Evolutionary conservation across 2,113 vertebrate species (phyloP).

Genomic region (Grantiella picta): DNA sequence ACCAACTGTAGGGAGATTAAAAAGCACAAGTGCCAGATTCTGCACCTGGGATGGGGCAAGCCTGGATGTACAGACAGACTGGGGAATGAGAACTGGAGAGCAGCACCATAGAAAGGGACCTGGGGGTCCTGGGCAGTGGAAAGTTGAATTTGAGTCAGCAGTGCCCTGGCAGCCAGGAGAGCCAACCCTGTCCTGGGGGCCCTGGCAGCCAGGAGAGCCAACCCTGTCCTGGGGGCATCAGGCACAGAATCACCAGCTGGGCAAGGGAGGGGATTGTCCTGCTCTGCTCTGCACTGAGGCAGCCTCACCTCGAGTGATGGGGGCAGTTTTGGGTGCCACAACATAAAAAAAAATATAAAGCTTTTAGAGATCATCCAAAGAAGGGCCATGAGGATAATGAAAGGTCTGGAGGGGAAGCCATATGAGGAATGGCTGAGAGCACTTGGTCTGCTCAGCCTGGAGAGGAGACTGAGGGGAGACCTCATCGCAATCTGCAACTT

Average conservation of each 20-base stretch:
- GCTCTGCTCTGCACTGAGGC: not conserved
- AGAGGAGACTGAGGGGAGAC: not conserved
- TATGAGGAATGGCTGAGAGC: not conserved
- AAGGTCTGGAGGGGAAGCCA: not conserved
- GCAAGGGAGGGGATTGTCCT: not conserved
- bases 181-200: rapidly evolving
- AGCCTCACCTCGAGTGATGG: rapidly evolving
- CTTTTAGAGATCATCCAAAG: not conserved
- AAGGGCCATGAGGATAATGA: no score
- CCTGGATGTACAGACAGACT: not conserved
- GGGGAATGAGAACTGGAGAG: not conserved
- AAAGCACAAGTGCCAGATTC: not conserved
- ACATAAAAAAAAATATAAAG: not conserved
- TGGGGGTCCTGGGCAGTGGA: no score
- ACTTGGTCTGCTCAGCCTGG: not conserved
- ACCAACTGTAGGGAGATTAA: not conserved
- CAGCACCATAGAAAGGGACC: not conserved
- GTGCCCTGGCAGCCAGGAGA: not conserved
- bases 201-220: not conserved
- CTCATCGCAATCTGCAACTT: rapidly evolving
- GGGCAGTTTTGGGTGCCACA: not conserved
- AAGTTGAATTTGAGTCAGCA: no score
- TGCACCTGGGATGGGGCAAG: not conserved
- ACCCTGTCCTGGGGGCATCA: rapidly evolving
- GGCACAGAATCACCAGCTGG: rapidly evolving